These are phyloP conservation scores for Pararge aegeria DNA, from an alignment of 1,140 invertebrate species.

Conservation along the genomic window DNA sequence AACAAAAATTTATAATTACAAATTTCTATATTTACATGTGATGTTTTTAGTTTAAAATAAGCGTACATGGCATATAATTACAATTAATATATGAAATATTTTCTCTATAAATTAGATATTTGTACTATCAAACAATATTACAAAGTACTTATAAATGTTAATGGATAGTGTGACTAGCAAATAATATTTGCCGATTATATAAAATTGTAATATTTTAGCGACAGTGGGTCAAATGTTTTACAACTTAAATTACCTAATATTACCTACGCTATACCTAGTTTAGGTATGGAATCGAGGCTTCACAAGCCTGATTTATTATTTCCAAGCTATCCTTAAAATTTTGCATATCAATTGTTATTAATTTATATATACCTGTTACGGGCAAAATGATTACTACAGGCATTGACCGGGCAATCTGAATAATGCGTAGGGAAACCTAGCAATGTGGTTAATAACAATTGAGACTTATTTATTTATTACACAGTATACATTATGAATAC, in stretches of 20 bases:
- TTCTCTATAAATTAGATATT: slow-evolving; percentile 77
- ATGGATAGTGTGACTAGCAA: slow-evolving; percentile 76
- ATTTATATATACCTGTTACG: slow-evolving; percentile 43
- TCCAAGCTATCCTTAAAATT: slow-evolving; percentile 41
- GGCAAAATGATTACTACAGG: too few species aligned
- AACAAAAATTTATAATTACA: slow-evolving; percentile 63
- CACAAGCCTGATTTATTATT: slow-evolving; percentile 42
- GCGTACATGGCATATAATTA: slow-evolving; percentile 79
- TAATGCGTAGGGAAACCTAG: too few species aligned
- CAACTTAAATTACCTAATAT: slow-evolving; percentile 52
- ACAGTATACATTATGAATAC: too few species aligned
- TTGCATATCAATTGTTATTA: slow-evolving; percentile 38
- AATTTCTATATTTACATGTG: slow-evolving; percentile 79
- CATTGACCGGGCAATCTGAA: too few species aligned
- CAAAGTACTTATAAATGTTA: slow-evolving; percentile 73
- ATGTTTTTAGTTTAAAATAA: slow-evolving; percentile 78
- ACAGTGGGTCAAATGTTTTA: slow-evolving; percentile 70
- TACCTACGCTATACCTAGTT: slow-evolving; percentile 57
- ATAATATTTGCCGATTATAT: slow-evolving; percentile 73
- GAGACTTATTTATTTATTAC: too few species aligned
- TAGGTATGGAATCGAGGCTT: slow-evolving; percentile 63
- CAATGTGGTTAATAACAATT: too few species aligned
- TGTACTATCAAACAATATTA: slow-evolving; percentile 79
- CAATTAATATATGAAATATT: slow-evolving; percentile 75
- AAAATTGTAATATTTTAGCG: slow-evolving; percentile 62